phyloP scores from a whole-genome alignment of 2,113 vertebrate genomes.

The Lampris megalopsis region DNA sequence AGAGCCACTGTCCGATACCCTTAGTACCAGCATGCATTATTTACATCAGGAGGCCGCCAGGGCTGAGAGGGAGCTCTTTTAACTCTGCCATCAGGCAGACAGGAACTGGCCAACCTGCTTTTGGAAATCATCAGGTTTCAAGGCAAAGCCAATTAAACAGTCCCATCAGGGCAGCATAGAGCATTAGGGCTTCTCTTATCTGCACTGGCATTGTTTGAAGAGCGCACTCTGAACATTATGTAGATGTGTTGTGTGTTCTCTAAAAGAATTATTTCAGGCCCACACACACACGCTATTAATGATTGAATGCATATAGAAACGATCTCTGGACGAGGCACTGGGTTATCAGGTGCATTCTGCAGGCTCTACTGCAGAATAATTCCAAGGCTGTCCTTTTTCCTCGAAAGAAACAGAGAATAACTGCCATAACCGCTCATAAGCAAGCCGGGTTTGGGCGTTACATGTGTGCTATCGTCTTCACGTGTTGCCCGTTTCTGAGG shows the following conservation, averaged over 20 bases:
- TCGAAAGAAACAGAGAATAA: neutral
- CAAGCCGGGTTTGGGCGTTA: neutral
- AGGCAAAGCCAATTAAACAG: slow-evolving; percentile 46
- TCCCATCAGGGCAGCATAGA: neutral
- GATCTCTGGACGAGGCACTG: neutral
- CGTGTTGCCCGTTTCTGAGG: slow-evolving; percentile 43
- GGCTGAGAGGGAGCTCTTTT: slow-evolving; percentile 63
- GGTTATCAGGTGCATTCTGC: no score
- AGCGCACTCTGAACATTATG: neutral
- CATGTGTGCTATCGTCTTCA: slow-evolving; percentile 16
- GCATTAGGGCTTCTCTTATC: neutral
- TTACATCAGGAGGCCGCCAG: slow-evolving; percentile 63
- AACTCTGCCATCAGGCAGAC: slow-evolving; percentile 34
- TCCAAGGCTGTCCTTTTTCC: no score
- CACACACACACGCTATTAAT: neutral
- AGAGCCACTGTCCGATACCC: slow-evolving; percentile 47
- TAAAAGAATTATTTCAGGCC: neutral
- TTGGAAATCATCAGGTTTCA: slow-evolving; percentile 58
- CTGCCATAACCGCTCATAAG: neutral
- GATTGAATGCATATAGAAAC: neutral
- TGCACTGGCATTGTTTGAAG: neutral
- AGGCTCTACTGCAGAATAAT: no score
- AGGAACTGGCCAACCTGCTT: slow-evolving; percentile 32
- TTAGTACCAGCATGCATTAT: slow-evolving; percentile 76
- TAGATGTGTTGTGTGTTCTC: neutral